Evolutionary conservation across 2,888 invertebrate genomes (phyloP), one percentile per base, ranked within the genome.

Genomic region (Holacanthella duospinosa): DNA sequence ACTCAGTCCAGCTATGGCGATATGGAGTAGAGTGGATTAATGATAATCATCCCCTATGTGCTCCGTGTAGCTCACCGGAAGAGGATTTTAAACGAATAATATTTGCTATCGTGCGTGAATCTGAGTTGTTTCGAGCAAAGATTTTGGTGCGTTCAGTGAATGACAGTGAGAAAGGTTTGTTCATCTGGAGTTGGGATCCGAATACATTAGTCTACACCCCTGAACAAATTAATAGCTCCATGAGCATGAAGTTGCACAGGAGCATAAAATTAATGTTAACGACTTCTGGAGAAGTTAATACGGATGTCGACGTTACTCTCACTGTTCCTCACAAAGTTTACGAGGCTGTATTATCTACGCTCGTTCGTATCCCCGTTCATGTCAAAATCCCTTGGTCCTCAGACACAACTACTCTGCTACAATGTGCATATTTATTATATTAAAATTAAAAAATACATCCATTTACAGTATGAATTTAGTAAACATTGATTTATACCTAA

Each of bases 121-220:
- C 66, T 16, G 48, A 48, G 4, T 4, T 16, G 21, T 48, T 61
- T 60, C 64, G 68, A 16, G 68, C 66, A n/a, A 65, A 69, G 29
- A 63, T 72, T 43, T 55, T 69, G 4, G 57, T 72, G 0, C 64
- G 64, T n/a, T 65, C 70, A 3, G 25, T 55, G 4, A 54, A 44
- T 19, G 36, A 28, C 4, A 54, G 54, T 1, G 56, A 53, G 16
- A 64, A 63, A 2, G 63, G 62, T 4, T 26, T 68, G 6, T 71
- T 70, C 61, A 59, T 72, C 19, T 72, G 71, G 71, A 71, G 68
- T 56, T 66, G 68, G 55, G 71, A 71, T 55, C 48, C 67, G 48
- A 68, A 71, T 64, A 36, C 68, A 9, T 59, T 62, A 0, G 59
- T 68, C 29, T 72, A 44, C 43, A 21, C 21, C 6, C 21, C 48